Conservation (phyloP, 2,888 invertebrate species). For the Harpalus rubripes region DNA sequence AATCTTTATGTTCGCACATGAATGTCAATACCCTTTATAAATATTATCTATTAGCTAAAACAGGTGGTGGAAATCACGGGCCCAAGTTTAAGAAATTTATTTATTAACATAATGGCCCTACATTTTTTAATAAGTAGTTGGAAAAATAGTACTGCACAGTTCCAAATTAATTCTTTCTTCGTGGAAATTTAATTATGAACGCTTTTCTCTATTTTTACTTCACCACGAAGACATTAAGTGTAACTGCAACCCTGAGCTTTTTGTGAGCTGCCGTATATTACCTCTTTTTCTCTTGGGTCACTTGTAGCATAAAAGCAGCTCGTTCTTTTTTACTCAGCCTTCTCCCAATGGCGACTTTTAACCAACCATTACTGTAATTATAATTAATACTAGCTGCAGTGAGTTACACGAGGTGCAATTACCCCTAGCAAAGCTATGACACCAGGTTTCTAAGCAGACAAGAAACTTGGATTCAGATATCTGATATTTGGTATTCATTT, state of each 20-base stretch:
- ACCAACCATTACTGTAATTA: constrained; percentile 51
- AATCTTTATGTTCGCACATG: too few species aligned
- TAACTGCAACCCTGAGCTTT: background rate
- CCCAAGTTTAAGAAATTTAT: too few species aligned
- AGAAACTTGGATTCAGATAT: background rate
- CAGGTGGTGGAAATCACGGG: too few species aligned
- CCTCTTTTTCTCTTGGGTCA: constrained; percentile 22
- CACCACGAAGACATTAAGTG: constrained; percentile 22
- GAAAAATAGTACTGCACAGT: too few species aligned
- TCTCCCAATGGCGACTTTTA: constrained; percentile 29
- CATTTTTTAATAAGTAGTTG: too few species aligned
- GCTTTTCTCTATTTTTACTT: constrained; percentile 23
- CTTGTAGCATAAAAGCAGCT: constrained; percentile 30
- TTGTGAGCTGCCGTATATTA: constrained; percentile 6
- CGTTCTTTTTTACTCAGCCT: constrained; percentile 23
- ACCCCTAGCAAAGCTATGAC: background rate
- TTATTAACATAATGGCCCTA: too few species aligned
- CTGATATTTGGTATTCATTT: background rate
- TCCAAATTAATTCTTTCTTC: background rate
- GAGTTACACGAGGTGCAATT: constrained; percentile 10
- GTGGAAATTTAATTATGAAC: constrained; percentile 28
- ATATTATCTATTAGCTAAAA: too few species aligned
- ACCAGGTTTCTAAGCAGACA: background rate
- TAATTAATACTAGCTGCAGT: constrained; percentile 12
- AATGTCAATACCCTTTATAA: too few species aligned